A percentile compares a stretch with the other conserved stretches of the same genome.
phyloP scores from a whole-genome alignment of 1,140 invertebrate species.

The Drosophila sproati region DNA sequence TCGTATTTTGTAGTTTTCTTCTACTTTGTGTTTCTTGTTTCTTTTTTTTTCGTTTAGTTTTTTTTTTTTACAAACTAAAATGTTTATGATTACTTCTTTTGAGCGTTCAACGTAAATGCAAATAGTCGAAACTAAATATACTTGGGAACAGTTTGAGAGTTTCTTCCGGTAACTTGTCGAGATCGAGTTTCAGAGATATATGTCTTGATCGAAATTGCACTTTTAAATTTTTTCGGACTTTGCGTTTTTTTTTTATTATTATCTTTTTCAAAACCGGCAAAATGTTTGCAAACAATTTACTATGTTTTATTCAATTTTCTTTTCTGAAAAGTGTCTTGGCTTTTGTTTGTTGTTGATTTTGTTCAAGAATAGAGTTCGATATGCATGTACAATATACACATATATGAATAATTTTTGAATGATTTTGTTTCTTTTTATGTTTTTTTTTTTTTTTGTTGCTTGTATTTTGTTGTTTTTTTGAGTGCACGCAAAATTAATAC shows the following conservation, averaged over 20 bases:
- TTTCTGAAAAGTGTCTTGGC: conserved; percentile 50
- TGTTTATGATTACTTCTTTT: conserved; percentile 46
- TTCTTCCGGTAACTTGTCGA: conserved; percentile 67
- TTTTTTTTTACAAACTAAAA: conserved; percentile 47
- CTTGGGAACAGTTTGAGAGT: conserved; percentile 64
- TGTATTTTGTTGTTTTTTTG: conserved; percentile 61
- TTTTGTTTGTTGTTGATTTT: conserved; percentile 46
- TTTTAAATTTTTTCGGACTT: conserved; percentile 56
- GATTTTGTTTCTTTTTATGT: conserved; percentile 51
- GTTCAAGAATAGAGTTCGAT: conserved; percentile 48
- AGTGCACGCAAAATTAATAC: conserved; percentile 82
- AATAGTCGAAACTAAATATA: conserved; percentile 65
- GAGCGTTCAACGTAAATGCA: conserved; percentile 55
- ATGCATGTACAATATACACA: conserved; percentile 45
- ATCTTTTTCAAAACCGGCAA: conserved; percentile 45
- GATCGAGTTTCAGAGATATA: conserved; percentile 57
- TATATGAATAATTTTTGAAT: conserved; percentile 69
- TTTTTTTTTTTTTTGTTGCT: conserved; percentile 54
- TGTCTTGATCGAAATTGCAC: conserved; percentile 51
- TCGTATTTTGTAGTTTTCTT: conserved; percentile 58
- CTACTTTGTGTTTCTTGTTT: conserved; percentile 21
- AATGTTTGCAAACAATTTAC: conserved; percentile 42
- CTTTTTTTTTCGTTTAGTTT: conserved; percentile 10
- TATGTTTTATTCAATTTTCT: conserved; percentile 23
- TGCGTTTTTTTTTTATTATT: conserved; percentile 11